A percentile compares a stretch with the other conserved stretches of the same genome.
phyloP scores from a whole-genome alignment of 2,113 vertebrate genomes.

The Syrrhaptes paradoxus region DNA sequence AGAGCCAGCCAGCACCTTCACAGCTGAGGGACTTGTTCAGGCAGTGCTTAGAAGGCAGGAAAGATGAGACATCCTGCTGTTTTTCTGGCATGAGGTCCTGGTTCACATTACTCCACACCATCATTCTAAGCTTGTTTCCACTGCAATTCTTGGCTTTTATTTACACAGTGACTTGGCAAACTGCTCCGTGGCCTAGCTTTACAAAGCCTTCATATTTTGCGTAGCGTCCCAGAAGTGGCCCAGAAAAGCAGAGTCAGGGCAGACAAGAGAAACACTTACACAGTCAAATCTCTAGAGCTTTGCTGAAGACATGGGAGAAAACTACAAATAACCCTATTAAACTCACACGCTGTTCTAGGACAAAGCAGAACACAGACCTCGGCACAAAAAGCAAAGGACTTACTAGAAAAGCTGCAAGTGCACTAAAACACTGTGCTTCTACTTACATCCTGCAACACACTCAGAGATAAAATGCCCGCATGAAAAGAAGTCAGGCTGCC shows the following conservation, averaged over 20 bases:
- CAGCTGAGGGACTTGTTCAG: neutral
- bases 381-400: neutral
- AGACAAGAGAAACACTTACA: neutral
- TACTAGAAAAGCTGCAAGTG: neutral
- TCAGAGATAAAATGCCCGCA: neutral
- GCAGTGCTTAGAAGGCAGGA: neutral
- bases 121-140: neutral
- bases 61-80: neutral
- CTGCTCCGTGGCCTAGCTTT: neutral
- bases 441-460: neutral
- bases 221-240: neutral
- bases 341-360: neutral
- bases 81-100: neutral
- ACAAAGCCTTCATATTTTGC: slow-evolving; percentile 4
- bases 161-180: slow-evolving; percentile 17
- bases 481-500: neutral
- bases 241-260: slow-evolving; percentile 20
- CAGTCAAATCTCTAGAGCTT: neutral
- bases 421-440: neutral
- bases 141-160: neutral
- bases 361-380: neutral
- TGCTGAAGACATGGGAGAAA: neutral
- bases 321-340: neutral
- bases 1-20: neutral
- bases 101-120: neutral